A percentile compares a stretch with the other conserved stretches of the same genome.
These are phyloP conservation scores for Martes martes DNA, from an alignment of 2,113 vertebrate species.

Conservation along the genomic window DNA sequence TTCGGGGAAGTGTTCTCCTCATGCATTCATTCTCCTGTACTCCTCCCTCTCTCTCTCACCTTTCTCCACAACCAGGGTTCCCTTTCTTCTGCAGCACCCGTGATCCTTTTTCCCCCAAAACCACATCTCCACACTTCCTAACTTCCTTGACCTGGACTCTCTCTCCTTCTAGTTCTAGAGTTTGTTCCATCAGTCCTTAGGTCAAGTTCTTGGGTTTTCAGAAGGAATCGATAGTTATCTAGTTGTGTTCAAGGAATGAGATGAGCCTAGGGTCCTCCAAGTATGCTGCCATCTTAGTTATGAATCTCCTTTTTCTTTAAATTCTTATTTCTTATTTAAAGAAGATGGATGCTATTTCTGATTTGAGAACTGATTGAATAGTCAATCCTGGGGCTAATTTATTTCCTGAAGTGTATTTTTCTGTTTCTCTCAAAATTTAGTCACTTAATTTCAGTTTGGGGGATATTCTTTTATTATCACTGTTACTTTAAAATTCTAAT, in stretches of 20 bases:
- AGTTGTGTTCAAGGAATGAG: neutral
- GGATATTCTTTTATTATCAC: neutral
- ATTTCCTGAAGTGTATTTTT: neutral
- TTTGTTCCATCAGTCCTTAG: neutral
- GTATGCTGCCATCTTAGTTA: neutral
- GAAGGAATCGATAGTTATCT: neutral
- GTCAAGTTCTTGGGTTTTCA: neutral
- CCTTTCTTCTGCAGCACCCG: neutral
- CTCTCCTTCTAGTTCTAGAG: neutral
- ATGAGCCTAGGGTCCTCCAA: neutral
- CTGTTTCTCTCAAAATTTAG: neutral
- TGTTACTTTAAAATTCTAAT: conserved; percentile 6
- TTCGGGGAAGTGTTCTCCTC: neutral
- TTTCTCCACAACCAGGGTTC: neutral
- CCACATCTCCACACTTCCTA: neutral
- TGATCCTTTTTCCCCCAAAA: neutral
- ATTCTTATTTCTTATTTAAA: neutral
- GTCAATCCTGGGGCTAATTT: neutral
- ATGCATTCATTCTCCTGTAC: neutral
- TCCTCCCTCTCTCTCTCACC: neutral
- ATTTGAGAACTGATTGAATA: neutral
- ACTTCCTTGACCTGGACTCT: neutral
- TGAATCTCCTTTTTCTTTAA: neutral
- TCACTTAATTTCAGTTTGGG: neutral
- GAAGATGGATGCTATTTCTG: neutral